Percentiles rank a stretch among this genome's conserved stretches.
These are phyloP conservation scores for Hyles euphorbiae DNA, from an alignment of 1,140 invertebrate species.

Conservation along the genomic window DNA sequence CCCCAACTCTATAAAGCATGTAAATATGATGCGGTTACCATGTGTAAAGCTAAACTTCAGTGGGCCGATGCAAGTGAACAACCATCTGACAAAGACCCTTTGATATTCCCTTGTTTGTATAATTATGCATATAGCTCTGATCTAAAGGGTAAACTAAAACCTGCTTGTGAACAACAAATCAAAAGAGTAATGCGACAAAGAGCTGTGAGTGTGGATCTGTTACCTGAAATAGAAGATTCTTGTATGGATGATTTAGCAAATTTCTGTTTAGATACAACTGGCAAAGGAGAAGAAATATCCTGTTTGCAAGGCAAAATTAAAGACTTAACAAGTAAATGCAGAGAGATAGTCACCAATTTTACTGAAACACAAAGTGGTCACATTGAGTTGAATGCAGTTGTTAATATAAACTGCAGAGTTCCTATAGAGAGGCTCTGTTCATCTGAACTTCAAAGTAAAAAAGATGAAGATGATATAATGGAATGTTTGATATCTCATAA, in stretches of 20 bases:
- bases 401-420: slow-evolving; percentile 87
- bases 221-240: slow-evolving; percentile 94
- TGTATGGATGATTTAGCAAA: slow-evolving; percentile 91
- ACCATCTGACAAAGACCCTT: slow-evolving; percentile 78
- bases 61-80: slow-evolving; percentile 82
- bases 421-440: slow-evolving; percentile 90
- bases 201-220: slow-evolving; percentile 92
- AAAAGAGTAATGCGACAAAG: slow-evolving; percentile 93
- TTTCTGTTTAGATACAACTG: slow-evolving; percentile 89
- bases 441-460: slow-evolving; percentile 80
- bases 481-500: slow-evolving; percentile 96
- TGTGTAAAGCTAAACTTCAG: slow-evolving; percentile 87
- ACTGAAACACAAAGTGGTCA: slow-evolving; percentile 92
- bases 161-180: slow-evolving; percentile 86
- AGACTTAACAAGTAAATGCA: slow-evolving; percentile 79
- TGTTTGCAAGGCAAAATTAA: slow-evolving; percentile 96
- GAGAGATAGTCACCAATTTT: slow-evolving; percentile 87
- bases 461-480: slow-evolving; percentile 91
- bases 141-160: slow-evolving; percentile 78
- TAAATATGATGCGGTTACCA: slow-evolving; percentile 87
- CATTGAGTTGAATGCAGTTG: slow-evolving; percentile 89
- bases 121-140: slow-evolving; percentile 87
- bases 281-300: slow-evolving; percentile 90
- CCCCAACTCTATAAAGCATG: slow-evolving; percentile 92
- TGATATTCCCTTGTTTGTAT: slow-evolving; percentile 95